These are phyloP conservation scores for Ectobius pallidus DNA, from an alignment of 2,888 invertebrate genomes.

Conservation along the genomic window DNA sequence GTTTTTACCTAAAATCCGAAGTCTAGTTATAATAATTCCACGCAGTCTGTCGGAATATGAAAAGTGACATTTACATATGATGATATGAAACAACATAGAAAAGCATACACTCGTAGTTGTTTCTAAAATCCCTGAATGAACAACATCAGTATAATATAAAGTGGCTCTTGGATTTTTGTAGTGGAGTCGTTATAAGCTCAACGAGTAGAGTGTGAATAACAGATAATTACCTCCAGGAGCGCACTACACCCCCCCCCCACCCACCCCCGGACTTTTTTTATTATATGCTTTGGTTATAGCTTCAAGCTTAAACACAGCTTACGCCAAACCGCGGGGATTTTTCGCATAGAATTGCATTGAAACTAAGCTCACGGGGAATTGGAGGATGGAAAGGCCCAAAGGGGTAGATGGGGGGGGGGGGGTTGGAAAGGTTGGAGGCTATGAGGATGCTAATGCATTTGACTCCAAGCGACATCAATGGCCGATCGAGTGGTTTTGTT, in stretches of 20 bases:
- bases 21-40: too few relatives aligned
- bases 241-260: too few relatives aligned
- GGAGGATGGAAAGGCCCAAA: too few relatives aligned
- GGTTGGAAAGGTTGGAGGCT: too few relatives aligned
- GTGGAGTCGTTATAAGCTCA: background rate
- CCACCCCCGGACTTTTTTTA: too few relatives aligned
- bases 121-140: background rate
- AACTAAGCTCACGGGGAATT: background rate
- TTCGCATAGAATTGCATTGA: background rate
- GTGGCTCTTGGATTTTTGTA: background rate
- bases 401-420: background rate
- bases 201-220: background rate
- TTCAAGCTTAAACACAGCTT: background rate
- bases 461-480: conserved; percentile 6
- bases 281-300: background rate
- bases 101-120: too few relatives aligned
- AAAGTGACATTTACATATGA: too few relatives aligned
- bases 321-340: background rate
- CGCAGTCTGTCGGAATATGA: too few relatives aligned
- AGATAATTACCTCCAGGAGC: background rate
- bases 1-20: too few relatives aligned
- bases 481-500: conserved; percentile 15
- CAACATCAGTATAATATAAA: background rate
- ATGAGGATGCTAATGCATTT: conserved; percentile 10
- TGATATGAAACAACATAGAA: too few relatives aligned